phyloP scores from a whole-genome alignment of 2,888 invertebrate species.

The Eilema griseolum region DNA sequence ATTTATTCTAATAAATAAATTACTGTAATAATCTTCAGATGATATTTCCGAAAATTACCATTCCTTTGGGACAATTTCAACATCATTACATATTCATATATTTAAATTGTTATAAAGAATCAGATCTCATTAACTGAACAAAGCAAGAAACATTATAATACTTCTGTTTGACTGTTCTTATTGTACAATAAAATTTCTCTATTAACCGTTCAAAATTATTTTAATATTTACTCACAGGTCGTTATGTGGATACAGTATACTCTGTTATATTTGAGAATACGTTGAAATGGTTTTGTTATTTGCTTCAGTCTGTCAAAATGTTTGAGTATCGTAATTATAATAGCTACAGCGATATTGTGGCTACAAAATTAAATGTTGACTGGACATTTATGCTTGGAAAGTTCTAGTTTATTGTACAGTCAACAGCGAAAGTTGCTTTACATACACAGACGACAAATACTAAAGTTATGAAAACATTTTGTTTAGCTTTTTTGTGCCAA shows the following conservation, averaged over 20 bases:
- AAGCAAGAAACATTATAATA: slow-evolving; percentile 12
- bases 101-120: slow-evolving; percentile 9
- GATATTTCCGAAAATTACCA: not conserved
- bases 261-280: not conserved
- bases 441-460: too few relatives aligned
- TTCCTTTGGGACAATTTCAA: not conserved
- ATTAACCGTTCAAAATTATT: slow-evolving; percentile 24
- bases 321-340: not conserved
- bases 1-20: not conserved
- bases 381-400: not conserved
- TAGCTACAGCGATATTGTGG: not conserved
- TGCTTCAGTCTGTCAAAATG: not conserved
- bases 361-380: not conserved
- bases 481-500: too few relatives aligned
- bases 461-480: too few relatives aligned
- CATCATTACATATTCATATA: slow-evolving; percentile 2
- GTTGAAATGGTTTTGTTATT: slow-evolving; percentile 7
- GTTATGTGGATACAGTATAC: not conserved
- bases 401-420: not conserved
- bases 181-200: slow-evolving; percentile 12
- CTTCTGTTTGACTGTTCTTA: slow-evolving; percentile 13
- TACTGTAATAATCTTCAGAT: not conserved
- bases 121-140: slow-evolving; percentile 16
- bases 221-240: slow-evolving; percentile 29
- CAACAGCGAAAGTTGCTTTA: not conserved